Evolutionary conservation across 92 coral and sea anemone species (phyloP), one percentile per base, ranked within the genome.

Genomic region (Montipora capitata): DNA sequence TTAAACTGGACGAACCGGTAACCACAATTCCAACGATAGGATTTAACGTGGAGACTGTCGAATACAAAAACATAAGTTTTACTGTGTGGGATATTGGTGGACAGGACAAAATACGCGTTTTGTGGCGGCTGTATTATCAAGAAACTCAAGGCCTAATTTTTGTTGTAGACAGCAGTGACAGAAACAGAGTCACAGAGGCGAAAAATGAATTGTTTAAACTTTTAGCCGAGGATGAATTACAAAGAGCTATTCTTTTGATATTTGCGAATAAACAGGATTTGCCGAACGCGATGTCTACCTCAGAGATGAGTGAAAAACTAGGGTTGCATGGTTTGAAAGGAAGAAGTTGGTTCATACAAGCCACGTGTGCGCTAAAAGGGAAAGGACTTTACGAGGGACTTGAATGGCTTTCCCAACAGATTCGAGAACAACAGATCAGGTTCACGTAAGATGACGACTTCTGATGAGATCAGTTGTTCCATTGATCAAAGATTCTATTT

Each of bases 1-100:
- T 98, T 6, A 98, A 98, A 81, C 84, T 98, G 27, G 96, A 98
- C 71, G 96, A 98, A 76, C 98, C 99, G 6, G 96, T 98, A 1
- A 92, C 96, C 42, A 98, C 99, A 4, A 94, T 98, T 45, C 99
- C 99, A 38, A 98, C 99, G 1, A 98, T 98, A 20, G 99, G 99
- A 40, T 98, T 98, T 85, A 98, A 98, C 74, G 99, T 98, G 18
- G 99, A 98, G 74, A 94, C 96, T 43, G 98, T 98, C 7, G 99
- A 98, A 88, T 98, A 98, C 91, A 98, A 98, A 88, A 98, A 98
- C 76, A 96, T 98, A 45, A 98, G 94, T 56, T 98, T 98, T 83
- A 98, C 99, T 0, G 98, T 98, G 39, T 98, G 99, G 99, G 99
- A 98, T 48, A 98, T 98, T 38, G 99, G 99, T 8, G 99, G 99